Base-by-base conservation (phyloP, 1,140 invertebrate genomes). In the Caerostris extrusa region DNA sequence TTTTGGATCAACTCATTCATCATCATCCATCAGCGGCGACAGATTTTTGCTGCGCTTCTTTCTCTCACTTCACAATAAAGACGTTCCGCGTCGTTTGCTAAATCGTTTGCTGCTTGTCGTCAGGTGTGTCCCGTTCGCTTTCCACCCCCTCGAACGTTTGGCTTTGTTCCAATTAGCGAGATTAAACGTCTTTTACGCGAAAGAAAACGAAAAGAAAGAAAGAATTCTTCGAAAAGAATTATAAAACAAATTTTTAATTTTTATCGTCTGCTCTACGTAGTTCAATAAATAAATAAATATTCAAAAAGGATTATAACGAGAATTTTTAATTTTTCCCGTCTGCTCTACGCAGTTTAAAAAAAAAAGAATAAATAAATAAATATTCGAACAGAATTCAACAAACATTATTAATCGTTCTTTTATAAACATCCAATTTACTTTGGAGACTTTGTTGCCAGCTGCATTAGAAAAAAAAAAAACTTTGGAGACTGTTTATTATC, bases 81-180 rank as follows among this genome's bases (percentile, higher is more conserved):
- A 88, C 61, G 86, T 88, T 64, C 58, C 86, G 86, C 86, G 60
- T 88, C 86, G 86, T 64, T 88, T 88, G 60, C 86, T 88, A 88
- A 88, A 88, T 88, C 86, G 86, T 88, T 64, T 88, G 60, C 86
- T 64, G 64, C 19, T 88, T 50, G 86, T 88, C 86, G 71, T 34
- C n/a, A 88, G 86, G 86, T 88, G 86, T 67, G 60, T 88, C 57
- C 19, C 17, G 34, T 2, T 56, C 56, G 55, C n/a, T 56, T 56
- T 14, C 82, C 57, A 5, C n/a, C 55, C 50, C 53, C 82, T 8
- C 56, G 7, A 56, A 56, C 85, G 14, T 53, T 64, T 64, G 86
- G 60, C 86, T 53, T 53, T 88, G 58, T 88, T 88, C 86, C 86
- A 88, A 88, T 88, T 88, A 88, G 86, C 12, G 86, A 88, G 86